phyloP scores from a whole-genome alignment of 2,888 invertebrate genomes.

The Seira sanloemensis region DNA sequence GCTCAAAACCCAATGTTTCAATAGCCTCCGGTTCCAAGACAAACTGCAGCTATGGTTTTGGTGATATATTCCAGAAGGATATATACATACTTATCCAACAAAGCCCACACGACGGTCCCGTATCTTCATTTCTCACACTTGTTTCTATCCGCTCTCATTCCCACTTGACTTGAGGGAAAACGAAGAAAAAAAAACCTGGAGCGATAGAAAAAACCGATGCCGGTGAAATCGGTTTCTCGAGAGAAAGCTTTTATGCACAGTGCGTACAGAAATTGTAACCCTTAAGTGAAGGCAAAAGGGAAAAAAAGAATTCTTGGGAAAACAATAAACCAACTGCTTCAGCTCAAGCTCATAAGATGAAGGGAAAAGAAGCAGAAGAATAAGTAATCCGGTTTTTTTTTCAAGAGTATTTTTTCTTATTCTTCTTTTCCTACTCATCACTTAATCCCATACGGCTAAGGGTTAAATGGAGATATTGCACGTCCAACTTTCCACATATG shows the following conservation, averaged over 20 bases:
- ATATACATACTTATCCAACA: no score
- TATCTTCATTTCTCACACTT: not conserved
- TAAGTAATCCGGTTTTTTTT: conserved; percentile 6
- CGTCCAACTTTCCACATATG: not conserved
- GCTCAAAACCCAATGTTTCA: conserved; percentile 49
- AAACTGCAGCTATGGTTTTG: no score
- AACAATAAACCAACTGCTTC: conserved; percentile 19
- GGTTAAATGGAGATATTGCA: not conserved
- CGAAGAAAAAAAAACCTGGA: not conserved
- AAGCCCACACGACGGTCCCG: not conserved
- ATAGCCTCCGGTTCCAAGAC: conserved; percentile 56
- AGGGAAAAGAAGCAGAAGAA: conserved; percentile 1
- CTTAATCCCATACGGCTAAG: not conserved
- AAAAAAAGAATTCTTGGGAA: not conserved
- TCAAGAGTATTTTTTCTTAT: conserved; percentile 11
- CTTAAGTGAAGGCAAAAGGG: no score
- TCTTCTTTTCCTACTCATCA: not conserved
- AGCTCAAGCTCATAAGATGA: not conserved
- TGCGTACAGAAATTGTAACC: not conserved
- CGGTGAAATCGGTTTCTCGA: no score
- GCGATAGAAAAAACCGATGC: no score
- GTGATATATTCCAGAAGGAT: conserved; percentile 45
- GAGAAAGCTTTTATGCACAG: not conserved
- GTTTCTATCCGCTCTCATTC: not conserved
- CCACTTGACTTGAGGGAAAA: conserved; percentile 2